Conservation (phyloP, 1,140 invertebrate genomes). For the Zophobas morio region DNA sequence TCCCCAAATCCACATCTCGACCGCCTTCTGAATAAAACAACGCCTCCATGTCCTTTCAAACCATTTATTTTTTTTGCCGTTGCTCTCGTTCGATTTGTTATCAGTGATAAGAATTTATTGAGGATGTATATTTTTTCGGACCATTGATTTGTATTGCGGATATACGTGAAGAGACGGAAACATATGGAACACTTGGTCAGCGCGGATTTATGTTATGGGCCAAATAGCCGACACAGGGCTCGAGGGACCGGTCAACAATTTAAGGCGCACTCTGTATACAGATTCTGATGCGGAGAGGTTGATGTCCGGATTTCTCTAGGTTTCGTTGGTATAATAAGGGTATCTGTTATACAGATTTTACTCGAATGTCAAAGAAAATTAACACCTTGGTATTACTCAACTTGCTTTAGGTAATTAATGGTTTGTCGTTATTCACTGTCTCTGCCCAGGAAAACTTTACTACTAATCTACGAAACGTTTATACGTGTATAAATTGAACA, state of each 20-base stretch:
- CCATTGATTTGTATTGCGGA: constrained; percentile 38
- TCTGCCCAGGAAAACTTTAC: too few species aligned
- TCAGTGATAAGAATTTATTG: constrained; percentile 51
- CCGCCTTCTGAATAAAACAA: constrained; percentile 55
- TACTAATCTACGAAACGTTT: too few species aligned
- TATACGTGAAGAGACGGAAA: constrained; percentile 25
- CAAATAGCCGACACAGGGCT: not conserved
- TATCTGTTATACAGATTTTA: constrained; percentile 38
- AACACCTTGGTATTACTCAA: constrained; percentile 4
- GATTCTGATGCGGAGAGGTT: not conserved
- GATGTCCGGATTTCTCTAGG: constrained; percentile 1
- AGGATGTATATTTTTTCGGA: constrained; percentile 43
- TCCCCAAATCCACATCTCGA: constrained; percentile 55
- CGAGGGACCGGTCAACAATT: not conserved
- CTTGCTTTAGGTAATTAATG: constrained; percentile 3
- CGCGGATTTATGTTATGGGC: constrained; percentile 4
- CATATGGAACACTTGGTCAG: constrained; percentile 12
- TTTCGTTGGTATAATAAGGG: constrained; percentile 22
- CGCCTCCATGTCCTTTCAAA: constrained; percentile 46
- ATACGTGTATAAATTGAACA: too few species aligned
- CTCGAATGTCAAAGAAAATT: constrained; percentile 33
- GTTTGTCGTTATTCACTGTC: not conserved
- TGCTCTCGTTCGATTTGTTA: constrained; percentile 47
- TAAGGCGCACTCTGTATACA: constrained; percentile 2
- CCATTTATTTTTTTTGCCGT: constrained; percentile 52